Evolutionary conservation across 2,113 vertebrate genomes (phyloP).

Genomic region (Pelvicachromis taeniatus): DNA sequence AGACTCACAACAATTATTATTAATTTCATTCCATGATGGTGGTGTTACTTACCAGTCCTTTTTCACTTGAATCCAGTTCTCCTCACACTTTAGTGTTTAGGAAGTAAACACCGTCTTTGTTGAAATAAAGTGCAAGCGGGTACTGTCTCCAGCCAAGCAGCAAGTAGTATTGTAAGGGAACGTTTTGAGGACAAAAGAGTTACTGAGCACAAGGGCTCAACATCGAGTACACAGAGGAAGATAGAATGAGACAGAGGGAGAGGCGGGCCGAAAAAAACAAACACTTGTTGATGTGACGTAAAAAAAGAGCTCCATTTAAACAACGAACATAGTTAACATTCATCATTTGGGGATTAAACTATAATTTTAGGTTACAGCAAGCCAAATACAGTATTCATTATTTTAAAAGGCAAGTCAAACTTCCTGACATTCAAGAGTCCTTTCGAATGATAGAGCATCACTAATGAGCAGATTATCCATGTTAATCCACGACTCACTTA

Average conservation of each 20-base stretch:
- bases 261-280: slow-evolving; percentile 20
- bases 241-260: slow-evolving; percentile 8
- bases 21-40: neutral
- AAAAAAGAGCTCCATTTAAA: neutral
- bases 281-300: slow-evolving; percentile 27
- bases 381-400: neutral
- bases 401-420: neutral
- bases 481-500: slow-evolving; percentile 26
- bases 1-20: neutral
- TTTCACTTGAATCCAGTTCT: neutral
- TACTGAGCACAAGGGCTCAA: slow-evolving; percentile 60
- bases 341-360: neutral
- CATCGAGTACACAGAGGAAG: slow-evolving; percentile 50
- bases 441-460: neutral
- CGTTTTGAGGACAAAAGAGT: slow-evolving; percentile 68
- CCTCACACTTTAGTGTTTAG: neutral
- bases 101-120: slow-evolving; percentile 22
- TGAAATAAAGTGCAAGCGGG: slow-evolving; percentile 45
- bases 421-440: slow-evolving; percentile 10
- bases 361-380: neutral
- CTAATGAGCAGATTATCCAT: slow-evolving; percentile 43
- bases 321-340: neutral
- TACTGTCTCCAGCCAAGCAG: slow-evolving; percentile 68
- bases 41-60: slow-evolving; percentile 18
- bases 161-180: slow-evolving; percentile 59